A percentile compares a stretch with the other conserved stretches of the same genome.
These are phyloP conservation scores for Epinephelus awoara DNA, from an alignment of 2,797 vertebrate species.

Conservation along the genomic window DNA sequence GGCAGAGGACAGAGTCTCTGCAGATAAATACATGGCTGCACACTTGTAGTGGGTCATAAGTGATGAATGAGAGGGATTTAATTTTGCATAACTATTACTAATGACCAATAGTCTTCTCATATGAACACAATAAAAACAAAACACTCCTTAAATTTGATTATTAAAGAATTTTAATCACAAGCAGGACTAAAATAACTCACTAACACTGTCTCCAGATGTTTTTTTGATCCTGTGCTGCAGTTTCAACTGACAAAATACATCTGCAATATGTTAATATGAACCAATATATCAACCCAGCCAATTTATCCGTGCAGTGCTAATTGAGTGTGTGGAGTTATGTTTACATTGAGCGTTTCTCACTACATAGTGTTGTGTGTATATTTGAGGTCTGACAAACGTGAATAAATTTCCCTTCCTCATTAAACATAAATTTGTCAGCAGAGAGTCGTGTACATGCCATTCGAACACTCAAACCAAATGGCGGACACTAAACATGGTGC, in stretches of 20 bases:
- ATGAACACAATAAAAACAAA: too few relatives aligned
- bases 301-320: not conserved
- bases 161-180: not conserved
- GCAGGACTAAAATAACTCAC: too few relatives aligned
- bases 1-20: too few relatives aligned
- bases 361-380: not conserved
- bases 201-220: too few relatives aligned
- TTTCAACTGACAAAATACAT: not conserved
- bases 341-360: not conserved
- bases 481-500: not conserved
- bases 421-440: not conserved
- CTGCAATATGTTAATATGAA: not conserved
- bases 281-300: not conserved
- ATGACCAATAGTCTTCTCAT: too few relatives aligned
- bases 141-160: not conserved
- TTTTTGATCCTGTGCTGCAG: too few relatives aligned
- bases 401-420: not conserved
- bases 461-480: too few relatives aligned
- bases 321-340: not conserved
- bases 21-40: too few relatives aligned
- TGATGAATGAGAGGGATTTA: too few relatives aligned
- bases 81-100: too few relatives aligned
- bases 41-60: too few relatives aligned
- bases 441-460: not conserved
- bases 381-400: not conserved